These are phyloP conservation scores for Lithodes maja DNA, from an alignment of 2,888 invertebrate genomes.

Conservation along the genomic window DNA sequence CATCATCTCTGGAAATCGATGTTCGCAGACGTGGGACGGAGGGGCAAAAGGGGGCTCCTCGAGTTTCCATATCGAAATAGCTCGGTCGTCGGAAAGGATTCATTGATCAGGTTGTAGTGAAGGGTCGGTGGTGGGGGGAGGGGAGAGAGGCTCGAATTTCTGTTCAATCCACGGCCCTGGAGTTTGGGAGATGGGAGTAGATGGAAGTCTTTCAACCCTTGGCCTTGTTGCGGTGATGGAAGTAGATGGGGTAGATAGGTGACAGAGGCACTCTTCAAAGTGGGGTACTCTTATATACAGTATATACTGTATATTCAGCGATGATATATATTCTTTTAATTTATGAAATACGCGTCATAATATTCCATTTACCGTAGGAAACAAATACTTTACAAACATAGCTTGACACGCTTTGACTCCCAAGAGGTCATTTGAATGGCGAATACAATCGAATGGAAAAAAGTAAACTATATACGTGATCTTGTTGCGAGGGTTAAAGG, in stretches of 20 bases:
- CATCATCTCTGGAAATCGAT: conserved; percentile 20
- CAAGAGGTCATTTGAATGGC: too few species aligned
- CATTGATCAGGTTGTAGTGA: conserved; percentile 13
- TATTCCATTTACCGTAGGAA: too few species aligned
- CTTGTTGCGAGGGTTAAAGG: too few species aligned
- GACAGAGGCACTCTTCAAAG: neutral
- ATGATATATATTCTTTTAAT: too few species aligned
- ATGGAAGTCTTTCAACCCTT: neutral
- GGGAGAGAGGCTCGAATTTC: neutral
- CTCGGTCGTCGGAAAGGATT: conserved; percentile 17
- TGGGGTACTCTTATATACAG: too few species aligned
- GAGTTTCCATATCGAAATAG: conserved; percentile 14
- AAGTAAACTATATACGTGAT: too few species aligned
- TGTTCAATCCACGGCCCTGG: neutral
- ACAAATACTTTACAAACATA: too few species aligned
- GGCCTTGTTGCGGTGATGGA: neutral
- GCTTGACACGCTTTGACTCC: too few species aligned
- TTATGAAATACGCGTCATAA: too few species aligned
- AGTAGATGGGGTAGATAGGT: neutral
- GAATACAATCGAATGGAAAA: too few species aligned
- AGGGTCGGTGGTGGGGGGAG: neutral
- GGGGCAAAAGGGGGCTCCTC: conserved; percentile 12
- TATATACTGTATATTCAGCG: too few species aligned
- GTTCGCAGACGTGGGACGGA: conserved; percentile 12
- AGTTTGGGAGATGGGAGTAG: neutral